phyloP scores from a whole-genome alignment of 2,888 invertebrate species.

The Chirona hameri region DNA sequence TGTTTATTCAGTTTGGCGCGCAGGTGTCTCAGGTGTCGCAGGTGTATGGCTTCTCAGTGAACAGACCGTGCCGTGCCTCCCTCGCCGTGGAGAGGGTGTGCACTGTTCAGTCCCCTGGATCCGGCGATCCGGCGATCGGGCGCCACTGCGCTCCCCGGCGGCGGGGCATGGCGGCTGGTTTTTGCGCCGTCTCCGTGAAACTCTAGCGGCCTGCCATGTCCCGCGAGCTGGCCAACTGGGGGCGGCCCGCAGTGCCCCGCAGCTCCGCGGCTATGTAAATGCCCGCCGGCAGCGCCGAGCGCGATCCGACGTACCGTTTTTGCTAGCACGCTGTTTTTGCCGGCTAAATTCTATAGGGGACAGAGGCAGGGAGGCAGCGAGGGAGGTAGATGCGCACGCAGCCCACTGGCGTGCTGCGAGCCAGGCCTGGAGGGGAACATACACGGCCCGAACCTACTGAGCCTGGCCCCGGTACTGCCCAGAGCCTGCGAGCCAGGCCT shows the following conservation, averaged over 20 bases:
- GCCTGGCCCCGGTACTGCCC: background rate
- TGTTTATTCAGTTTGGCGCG: too few relatives aligned
- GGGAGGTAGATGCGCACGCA: background rate
- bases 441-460: background rate
- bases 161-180: background rate
- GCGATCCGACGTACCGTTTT: background rate
- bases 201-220: background rate
- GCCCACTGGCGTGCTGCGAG: background rate
- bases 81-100: too few relatives aligned
- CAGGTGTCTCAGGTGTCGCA: too few relatives aligned
- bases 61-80: too few relatives aligned
- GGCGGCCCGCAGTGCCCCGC: background rate
- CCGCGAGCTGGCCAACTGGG: background rate
- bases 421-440: background rate
- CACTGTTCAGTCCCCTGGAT: background rate
- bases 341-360: background rate
- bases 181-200: slow-evolving; percentile 2
- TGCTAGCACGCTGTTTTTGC: background rate
- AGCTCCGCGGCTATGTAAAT: background rate
- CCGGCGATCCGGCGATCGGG: too few relatives aligned
- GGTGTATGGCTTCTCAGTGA: too few relatives aligned
- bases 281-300: background rate
- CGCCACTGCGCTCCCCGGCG: too few relatives aligned
- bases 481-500: too few relatives aligned
- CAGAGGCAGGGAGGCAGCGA: background rate